A percentile compares a stretch with the other conserved stretches of the same genome.
Conservation (phyloP, 2,888 invertebrate genomes). For the Lampropteryx suffumata region DNA sequence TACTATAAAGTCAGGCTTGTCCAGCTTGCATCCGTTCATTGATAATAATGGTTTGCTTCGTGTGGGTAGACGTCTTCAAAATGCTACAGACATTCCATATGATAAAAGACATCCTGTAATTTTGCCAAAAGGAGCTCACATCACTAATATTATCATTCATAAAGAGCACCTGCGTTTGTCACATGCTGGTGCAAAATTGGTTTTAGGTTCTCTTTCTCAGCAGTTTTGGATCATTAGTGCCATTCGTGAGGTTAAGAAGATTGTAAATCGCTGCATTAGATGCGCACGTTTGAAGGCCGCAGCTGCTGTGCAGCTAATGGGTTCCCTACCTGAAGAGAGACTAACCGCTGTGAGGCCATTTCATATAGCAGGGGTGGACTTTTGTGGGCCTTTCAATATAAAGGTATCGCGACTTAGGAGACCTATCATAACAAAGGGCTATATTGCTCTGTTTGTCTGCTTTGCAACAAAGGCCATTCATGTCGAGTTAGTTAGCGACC, state of each 20-base stretch:
- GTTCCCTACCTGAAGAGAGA: conserved; percentile 16
- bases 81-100: conserved; percentile 10
- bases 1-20: not conserved
- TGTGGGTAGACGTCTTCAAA: not conserved
- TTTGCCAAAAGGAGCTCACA: conserved; percentile 2
- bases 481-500: not conserved
- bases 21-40: conserved; percentile 1
- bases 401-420: not conserved
- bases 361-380: conserved; percentile 14
- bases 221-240: conserved; percentile 1
- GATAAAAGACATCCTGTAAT: conserved; percentile 13
- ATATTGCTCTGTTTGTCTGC: not conserved
- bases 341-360: conserved; percentile 13
- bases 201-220: not conserved
- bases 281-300: conserved; percentile 18
- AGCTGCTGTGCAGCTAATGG: conserved; percentile 18
- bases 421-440: not conserved
- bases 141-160: not conserved
- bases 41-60: not conserved
- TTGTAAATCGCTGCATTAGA: conserved; percentile 12
- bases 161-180: not conserved
- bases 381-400: conserved; percentile 11
- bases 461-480: not conserved
- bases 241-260: conserved; percentile 12
- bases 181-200: conserved; percentile 1